phyloP scores from a whole-genome alignment of 2,797 vertebrate species.

The Lacerta viridis region DNA sequence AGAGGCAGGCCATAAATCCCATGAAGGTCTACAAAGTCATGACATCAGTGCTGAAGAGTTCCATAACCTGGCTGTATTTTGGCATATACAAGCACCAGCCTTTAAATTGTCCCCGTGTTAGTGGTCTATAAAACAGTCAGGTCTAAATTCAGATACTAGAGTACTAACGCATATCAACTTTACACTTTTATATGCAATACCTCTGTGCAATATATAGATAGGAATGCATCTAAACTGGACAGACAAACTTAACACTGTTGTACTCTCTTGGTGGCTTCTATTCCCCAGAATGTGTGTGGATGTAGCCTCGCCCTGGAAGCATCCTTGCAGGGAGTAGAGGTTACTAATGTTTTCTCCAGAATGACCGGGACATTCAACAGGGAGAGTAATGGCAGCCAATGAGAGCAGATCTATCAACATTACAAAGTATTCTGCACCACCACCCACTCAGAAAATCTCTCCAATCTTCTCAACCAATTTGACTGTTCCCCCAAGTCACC shows the following conservation, averaged over 20 bases:
- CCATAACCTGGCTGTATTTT: background rate
- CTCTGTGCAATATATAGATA: background rate
- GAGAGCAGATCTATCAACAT: background rate
- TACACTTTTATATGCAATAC: background rate
- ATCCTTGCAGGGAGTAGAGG: background rate
- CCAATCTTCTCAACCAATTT: background rate
- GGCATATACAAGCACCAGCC: background rate
- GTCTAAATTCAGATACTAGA: background rate
- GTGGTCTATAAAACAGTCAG: background rate
- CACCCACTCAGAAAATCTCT: too few species aligned
- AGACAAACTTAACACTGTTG: background rate
- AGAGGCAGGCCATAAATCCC: conserved; percentile 17
- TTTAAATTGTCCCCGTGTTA: background rate
- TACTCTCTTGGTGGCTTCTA: background rate
- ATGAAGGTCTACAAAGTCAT: conserved; percentile 1
- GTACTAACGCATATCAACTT: background rate
- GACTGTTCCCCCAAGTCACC: background rate
- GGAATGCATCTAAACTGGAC: background rate
- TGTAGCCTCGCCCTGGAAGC: background rate
- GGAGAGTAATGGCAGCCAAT: background rate
- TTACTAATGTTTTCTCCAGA: background rate
- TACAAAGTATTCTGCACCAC: background rate
- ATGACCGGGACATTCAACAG: background rate
- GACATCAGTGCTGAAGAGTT: background rate
- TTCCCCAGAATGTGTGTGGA: background rate